Percentiles rank a stretch among this genome's conserved stretches.
These are phyloP conservation scores for Styela clava DNA, from an alignment of 23 tunicate species.

Conservation along the genomic window DNA sequence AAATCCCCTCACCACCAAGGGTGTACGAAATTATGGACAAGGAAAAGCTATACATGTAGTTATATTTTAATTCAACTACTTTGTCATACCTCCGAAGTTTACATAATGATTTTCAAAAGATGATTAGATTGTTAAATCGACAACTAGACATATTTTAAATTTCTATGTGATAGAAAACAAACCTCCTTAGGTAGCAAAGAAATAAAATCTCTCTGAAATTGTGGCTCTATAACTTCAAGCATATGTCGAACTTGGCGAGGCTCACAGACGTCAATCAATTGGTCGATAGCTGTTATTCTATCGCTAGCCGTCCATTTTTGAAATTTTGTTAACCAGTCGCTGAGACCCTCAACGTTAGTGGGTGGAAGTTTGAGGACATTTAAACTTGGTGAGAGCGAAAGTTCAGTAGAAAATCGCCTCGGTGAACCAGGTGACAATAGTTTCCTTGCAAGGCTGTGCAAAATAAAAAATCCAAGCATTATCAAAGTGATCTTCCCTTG, in stretches of 20 bases:
- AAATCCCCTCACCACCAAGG: no score
- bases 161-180: no score
- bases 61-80: no score
- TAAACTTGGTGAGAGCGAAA: conserved; percentile 6
- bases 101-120: no score
- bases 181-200: conserved; percentile 94
- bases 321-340: conserved; percentile 11
- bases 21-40: no score
- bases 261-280: conserved; percentile 65
- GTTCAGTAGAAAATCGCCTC: background rate
- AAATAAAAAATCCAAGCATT: background rate
- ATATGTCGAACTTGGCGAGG: conserved; percentile 82
- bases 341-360: conserved; percentile 8
- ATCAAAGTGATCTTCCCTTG: conserved; percentile 13
- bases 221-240: conserved; percentile 93
- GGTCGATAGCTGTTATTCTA: conserved; percentile 56
- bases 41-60: no score
- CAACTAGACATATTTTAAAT: no score
- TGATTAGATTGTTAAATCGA: no score
- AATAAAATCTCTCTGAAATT: conserved; percentile 97
- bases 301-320: conserved; percentile 68
- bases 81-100: no score
- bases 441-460: background rate
- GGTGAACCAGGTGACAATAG: background rate
- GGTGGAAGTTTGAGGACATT: background rate